Evolutionary conservation across 1,140 invertebrate species (phyloP), one percentile per base, ranked within the genome.

Genomic region (Whitmania pigra): DNA sequence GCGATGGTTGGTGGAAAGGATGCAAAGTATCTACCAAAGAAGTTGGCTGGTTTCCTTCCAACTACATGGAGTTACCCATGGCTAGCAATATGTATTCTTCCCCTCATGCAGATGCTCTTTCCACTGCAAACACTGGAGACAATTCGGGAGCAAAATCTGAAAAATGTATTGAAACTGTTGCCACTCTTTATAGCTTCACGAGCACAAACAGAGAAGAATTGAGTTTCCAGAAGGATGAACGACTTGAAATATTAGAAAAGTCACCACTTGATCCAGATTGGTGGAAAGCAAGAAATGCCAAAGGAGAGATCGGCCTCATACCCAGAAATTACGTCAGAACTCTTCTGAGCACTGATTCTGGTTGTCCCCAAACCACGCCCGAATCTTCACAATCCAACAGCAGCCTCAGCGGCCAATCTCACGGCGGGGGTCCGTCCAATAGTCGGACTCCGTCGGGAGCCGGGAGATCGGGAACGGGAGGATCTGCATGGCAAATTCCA

Each of bases 1-100:
- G 93, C 75, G 97, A 99, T 86, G 97, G 96, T 43, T 99, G 96
- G 96, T 99, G 95, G 95, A 87, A 94, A 78, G 96, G 95, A 40
- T 72, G 76, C 67, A 80, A 81, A 70, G 75, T 73, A 17, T 76
- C 78, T 55, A 74, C 75, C 22, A 73, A 76, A 40, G 87, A 85
- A 77, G 88, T 87, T 76, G 95, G 95, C 73, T 89, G 95, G 96
- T 98, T 98, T 83, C 96, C 95, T 25, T 94, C 92, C 54, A 98
- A 98, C 84, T 98, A 98, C 83, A 94, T 93, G 67, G 90, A 93
- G 80, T 90, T 96, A 82, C 86, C 43, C n/a, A 89, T 89, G 31
- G 86, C 90, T 40, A 66, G 73, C 77, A 90, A 94, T 79, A 92
- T 92, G 66, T 91, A 94, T 81, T 89, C 92, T 67, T 91, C 93